A percentile compares a stretch with the other conserved stretches of the same genome.
Evolutionary conservation across 2,797 vertebrate species (phyloP).

Genomic region (Eulemur rubriventer): DNA sequence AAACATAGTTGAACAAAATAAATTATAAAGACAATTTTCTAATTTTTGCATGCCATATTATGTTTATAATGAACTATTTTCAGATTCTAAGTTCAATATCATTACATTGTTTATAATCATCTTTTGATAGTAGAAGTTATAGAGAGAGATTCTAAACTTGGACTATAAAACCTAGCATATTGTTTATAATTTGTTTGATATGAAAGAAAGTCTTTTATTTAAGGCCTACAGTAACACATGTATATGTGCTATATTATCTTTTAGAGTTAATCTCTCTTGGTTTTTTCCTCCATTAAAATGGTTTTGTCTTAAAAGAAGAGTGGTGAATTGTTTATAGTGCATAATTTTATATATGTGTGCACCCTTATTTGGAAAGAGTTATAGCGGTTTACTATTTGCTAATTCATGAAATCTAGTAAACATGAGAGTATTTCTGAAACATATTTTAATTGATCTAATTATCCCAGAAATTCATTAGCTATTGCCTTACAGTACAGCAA

Average conservation of each 20-base stretch:
- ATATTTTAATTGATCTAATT: conserved; percentile 20
- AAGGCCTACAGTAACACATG: not conserved
- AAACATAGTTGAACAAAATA: not conserved
- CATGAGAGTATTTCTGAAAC: not conserved
- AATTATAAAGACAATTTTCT: not conserved
- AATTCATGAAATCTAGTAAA: not conserved
- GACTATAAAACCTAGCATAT: not conserved
- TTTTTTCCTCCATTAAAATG: not conserved
- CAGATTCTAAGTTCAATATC: not conserved
- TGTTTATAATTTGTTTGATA: not conserved
- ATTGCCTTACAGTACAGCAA: not conserved
- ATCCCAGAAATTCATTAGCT: not conserved
- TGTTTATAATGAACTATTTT: not conserved
- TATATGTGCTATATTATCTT: not conserved
- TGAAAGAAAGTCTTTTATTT: not conserved
- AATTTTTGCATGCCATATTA: not conserved
- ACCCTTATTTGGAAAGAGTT: not conserved
- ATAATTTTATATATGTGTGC: not conserved
- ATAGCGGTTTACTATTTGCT: not conserved
- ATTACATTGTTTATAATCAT: not conserved
- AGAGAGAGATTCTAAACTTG: not conserved
- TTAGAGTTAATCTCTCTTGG: not conserved
- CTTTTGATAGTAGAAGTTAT: not conserved
- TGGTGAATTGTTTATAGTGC: not conserved
- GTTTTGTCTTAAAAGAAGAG: not conserved